Base-by-base conservation (phyloP, 2,797 vertebrate genomes). In the Adelosebastes latens region DNA sequence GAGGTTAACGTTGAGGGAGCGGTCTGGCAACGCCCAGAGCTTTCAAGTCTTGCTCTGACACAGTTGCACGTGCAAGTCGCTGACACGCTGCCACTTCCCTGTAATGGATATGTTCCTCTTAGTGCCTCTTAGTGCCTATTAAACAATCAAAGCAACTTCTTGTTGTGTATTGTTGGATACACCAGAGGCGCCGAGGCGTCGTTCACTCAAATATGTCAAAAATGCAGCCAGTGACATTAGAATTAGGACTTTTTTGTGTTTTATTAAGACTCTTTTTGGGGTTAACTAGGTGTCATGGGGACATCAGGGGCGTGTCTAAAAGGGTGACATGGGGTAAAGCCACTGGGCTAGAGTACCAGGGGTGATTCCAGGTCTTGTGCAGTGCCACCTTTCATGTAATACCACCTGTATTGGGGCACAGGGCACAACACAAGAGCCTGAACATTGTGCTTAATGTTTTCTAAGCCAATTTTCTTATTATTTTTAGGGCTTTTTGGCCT, bases 31-130 rank as follows among this genome's bases (percentile, higher is more conserved):
- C 86, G 34, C 89, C 90, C 88, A 73, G 16, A 81, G 63, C 81
- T 88, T 86, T 90, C 12, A 79, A 62, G 70, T 71, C 65, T 49
- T 70, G 72, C 77, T 72, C 68, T 85, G 88, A 90, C 79, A 87
- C 68, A 84, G 46, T 74, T 1, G 25, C 86, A 87, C 72, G 72
- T 77, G 75, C 69, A 70, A 66, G 34, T 60, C 13, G 16, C 36
- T 72, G 70, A 80, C 77, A 80, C 58, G 24, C 16, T 36, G 34
- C 20, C 76, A 76, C 84, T 81, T 88, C 83, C 60, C 76, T n/a
- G 29, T 82, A 32, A 73, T 2, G 76, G 58, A 67, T 6, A 27
- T 71, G 49, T 74, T 86, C 77, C 69, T 81, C 72, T 64, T 24
- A 24, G 14, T 18, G 53, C 22, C 22, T 67, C 70, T 64, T 24